Conservation (phyloP, 2,888 invertebrate species). For the Axea sp. region DNA sequence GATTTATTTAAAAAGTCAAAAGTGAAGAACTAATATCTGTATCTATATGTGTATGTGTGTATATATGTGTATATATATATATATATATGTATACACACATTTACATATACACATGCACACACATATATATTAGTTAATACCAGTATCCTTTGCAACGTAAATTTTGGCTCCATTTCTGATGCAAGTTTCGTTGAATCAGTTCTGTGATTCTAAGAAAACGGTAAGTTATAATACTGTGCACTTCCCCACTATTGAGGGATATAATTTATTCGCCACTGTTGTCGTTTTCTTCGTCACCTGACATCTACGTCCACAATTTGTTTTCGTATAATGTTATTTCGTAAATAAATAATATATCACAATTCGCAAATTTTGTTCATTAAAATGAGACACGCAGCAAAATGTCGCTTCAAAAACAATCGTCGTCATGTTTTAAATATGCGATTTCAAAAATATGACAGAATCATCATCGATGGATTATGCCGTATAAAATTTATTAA, state of each 20-base stretch:
- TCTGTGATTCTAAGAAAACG: slow-evolving; percentile 49
- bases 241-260: slow-evolving; percentile 26
- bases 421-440: slow-evolving; percentile 13
- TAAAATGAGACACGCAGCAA: slow-evolving; percentile 27
- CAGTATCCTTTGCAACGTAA: background rate
- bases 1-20: background rate
- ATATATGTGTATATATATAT: too few species aligned
- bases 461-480: slow-evolving; percentile 27
- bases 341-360: slow-evolving; percentile 60
- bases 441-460: slow-evolving; percentile 51
- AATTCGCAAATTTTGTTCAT: slow-evolving; percentile 42
- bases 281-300: slow-evolving; percentile 23
- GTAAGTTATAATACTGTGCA: slow-evolving; percentile 60
- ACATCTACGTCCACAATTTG: slow-evolving; percentile 10
- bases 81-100: too few species aligned
- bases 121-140: too few species aligned
- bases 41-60: too few species aligned
- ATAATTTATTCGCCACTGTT: slow-evolving; percentile 18
- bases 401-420: slow-evolving; percentile 31
- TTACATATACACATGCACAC: too few species aligned
- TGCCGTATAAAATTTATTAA: slow-evolving; percentile 42
- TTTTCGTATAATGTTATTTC: slow-evolving; percentile 4
- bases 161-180: slow-evolving; percentile 45
- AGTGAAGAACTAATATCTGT: too few species aligned
- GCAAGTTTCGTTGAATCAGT: slow-evolving; percentile 34